These are phyloP conservation scores for Aegypius monachus DNA, from an alignment of 2,113 vertebrate species.

Conservation along the genomic window DNA sequence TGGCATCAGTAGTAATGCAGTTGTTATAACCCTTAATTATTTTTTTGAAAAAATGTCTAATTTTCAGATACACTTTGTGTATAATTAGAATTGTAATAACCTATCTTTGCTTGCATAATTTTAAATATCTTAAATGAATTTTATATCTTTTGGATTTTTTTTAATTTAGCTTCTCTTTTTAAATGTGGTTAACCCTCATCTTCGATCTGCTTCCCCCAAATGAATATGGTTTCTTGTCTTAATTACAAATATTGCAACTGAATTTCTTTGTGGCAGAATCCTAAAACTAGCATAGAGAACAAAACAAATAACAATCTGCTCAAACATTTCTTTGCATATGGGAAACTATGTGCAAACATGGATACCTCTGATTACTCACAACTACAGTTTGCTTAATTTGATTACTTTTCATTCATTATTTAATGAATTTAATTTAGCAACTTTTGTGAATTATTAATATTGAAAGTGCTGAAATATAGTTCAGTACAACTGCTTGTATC, in stretches of 20 bases:
- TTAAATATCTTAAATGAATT: slow-evolving; percentile 61
- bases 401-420: background rate
- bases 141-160: slow-evolving; percentile 53
- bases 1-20: slow-evolving; percentile 25
- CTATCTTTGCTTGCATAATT: slow-evolving; percentile 61
- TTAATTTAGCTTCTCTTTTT: slow-evolving; percentile 34
- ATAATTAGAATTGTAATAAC: slow-evolving; percentile 71
- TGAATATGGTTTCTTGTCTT: slow-evolving; percentile 49
- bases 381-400: slow-evolving; percentile 14
- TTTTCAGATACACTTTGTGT: slow-evolving; percentile 60
- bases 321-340: slow-evolving; percentile 29
- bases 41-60: slow-evolving; percentile 62
- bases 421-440: background rate
- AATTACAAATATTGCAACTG: slow-evolving; percentile 61
- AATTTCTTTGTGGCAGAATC: slow-evolving; percentile 31
- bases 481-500: slow-evolving; percentile 18
- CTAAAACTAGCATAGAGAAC: slow-evolving; percentile 16
- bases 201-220: background rate
- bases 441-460: background rate
- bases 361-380: slow-evolving; percentile 34
- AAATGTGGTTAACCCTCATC: slow-evolving; percentile 33
- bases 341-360: slow-evolving; percentile 56
- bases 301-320: background rate
- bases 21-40: slow-evolving; percentile 58
- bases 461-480: background rate